Conservation (phyloP, 2,888 invertebrate genomes). For the Rotaria macrura region DNA sequence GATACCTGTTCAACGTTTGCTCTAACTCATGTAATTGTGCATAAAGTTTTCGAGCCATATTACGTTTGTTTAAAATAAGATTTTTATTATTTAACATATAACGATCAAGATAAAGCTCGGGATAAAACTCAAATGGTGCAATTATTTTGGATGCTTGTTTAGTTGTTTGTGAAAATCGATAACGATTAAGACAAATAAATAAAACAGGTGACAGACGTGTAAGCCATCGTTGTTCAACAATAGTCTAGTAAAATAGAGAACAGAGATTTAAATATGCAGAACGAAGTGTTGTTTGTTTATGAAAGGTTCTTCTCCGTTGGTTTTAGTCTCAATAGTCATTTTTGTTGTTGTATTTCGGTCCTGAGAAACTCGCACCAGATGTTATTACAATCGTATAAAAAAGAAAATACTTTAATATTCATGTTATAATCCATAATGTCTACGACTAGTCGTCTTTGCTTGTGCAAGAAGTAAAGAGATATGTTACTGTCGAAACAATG, state of each 20-base stretch:
- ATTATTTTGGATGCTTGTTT: conserved; percentile 52
- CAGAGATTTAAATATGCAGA: too few relatives aligned
- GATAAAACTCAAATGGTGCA: conserved; percentile 51
- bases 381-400: too few relatives aligned
- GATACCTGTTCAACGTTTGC: conserved; percentile 42
- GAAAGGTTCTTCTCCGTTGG: too few relatives aligned
- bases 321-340: too few relatives aligned
- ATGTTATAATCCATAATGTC: too few relatives aligned
- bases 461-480: too few relatives aligned
- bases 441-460: too few relatives aligned
- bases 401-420: too few relatives aligned
- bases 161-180: conserved; percentile 43
- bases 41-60: conserved; percentile 46
- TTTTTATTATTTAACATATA: conserved; percentile 50
- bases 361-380: too few relatives aligned
- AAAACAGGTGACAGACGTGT: conserved; percentile 50
- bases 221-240: conserved; percentile 45
- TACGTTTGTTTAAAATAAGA: conserved; percentile 46
- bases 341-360: too few relatives aligned
- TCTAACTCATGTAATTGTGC: conserved; percentile 44
- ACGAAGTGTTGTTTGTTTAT: too few relatives aligned
- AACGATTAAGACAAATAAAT: conserved; percentile 51
- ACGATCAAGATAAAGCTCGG: conserved; percentile 51
- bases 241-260: background rate
- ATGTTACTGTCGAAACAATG: too few relatives aligned